Base-by-base conservation (phyloP, 2,888 invertebrate genomes). In the Noctua comes region DNA sequence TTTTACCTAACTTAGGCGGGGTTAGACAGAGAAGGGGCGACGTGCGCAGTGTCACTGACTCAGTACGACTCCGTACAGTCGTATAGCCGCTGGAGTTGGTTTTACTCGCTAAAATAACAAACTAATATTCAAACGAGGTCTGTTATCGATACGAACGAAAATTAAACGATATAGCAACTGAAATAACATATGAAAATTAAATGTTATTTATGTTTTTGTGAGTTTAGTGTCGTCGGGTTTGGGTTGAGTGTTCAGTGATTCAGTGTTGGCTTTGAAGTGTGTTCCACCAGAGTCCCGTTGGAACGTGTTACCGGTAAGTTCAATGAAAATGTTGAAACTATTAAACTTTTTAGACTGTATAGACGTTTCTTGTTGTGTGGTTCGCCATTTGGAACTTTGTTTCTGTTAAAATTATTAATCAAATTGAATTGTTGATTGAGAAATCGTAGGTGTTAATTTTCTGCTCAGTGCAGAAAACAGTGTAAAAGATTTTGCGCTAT, bases 1-100 rank as follows among this genome's bases (percentile, higher is more conserved):
- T 88, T 86, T 89, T 64, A 83, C 84, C 69, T 73, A 36, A 78
- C 77, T 72, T 43, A 79, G 77, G 71, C 72, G 72, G 77, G 76
- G 91, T 87, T 83, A 87, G 94, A 96, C 82, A 91, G 94, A 92
- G 95, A 95, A 86, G 87, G 91, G 87, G 85, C 83, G 88, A 92
- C 90, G 83, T 94, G 95, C 95, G 95, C 95, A 96, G 94, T 96
- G 96, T 96, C 96, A 96, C 92, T 96, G 96, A 96, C 96, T 95
- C 94, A 95, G 95, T 95, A 89, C 90, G 91, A 91, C 91, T 91
- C 89, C 85, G 93, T 88, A 89, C 93, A 92, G 94, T 93, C 92
- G 91, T 88, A 90, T 78, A 88, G 86, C 71, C 83, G 92, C 89
- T 86, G 89, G 90, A 91, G 90, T 90, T 88, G 80, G 86, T 80